Evolutionary conservation across 2,888 invertebrate species (phyloP).

Genomic region (Himalopsyche japonica): DNA sequence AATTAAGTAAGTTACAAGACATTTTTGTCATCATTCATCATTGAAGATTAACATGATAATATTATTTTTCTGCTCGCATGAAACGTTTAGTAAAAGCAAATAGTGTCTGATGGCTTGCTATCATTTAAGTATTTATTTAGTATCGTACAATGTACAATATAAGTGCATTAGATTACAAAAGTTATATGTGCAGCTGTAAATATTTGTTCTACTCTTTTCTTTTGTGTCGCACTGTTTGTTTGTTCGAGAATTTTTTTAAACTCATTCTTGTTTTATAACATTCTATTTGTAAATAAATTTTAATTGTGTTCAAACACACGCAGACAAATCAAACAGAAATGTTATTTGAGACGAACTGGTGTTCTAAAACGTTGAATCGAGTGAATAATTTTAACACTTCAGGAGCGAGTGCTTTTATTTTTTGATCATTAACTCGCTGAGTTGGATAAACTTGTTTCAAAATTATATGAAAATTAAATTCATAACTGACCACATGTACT

Average conservation of each 20-base stretch:
- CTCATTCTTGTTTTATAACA: background rate
- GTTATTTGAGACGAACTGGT: background rate
- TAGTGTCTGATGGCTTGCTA: background rate
- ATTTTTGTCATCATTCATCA: too few relatives aligned
- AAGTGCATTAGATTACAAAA: background rate
- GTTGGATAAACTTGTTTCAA: too few relatives aligned
- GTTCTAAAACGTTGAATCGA: background rate
- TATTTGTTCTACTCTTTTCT: background rate
- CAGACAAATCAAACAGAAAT: background rate
- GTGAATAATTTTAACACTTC: background rate
- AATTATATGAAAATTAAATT: too few relatives aligned
- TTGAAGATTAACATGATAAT: background rate
- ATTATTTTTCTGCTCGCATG: background rate
- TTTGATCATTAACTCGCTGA: background rate
- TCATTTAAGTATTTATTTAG: background rate
- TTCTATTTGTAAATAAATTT: background rate
- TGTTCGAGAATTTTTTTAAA: background rate
- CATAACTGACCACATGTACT: too few relatives aligned
- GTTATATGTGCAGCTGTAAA: background rate
- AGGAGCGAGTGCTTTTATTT: background rate
- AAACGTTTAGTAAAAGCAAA: background rate
- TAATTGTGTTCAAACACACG: background rate
- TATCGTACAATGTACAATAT: background rate
- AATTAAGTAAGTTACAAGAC: too few relatives aligned
- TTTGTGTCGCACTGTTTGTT: background rate